Evolutionary conservation across 1,140 invertebrate species (phyloP).

Genomic region (Piezodorus guildinii): DNA sequence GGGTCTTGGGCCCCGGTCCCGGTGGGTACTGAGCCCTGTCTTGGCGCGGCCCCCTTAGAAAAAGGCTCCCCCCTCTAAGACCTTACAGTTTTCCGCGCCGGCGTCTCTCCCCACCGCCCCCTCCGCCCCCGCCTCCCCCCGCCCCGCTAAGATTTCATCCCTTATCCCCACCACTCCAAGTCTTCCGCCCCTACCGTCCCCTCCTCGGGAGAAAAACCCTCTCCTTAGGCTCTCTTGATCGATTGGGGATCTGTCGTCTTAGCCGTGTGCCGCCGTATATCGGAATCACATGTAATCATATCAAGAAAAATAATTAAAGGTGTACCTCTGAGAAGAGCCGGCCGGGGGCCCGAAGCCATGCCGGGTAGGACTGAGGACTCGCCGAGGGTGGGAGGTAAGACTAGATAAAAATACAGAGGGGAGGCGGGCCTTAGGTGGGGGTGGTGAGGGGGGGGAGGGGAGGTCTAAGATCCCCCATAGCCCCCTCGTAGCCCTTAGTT

Average conservation of each 20-base stretch:
- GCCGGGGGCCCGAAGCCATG: no score
- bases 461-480: no score
- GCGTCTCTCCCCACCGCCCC: slow-evolving; percentile 27
- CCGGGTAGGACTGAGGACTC: no score
- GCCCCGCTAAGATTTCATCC: slow-evolving; percentile 11
- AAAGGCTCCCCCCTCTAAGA: slow-evolving; percentile 24
- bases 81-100: slow-evolving; percentile 31
- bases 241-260: neutral
- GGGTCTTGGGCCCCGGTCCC: slow-evolving; percentile 11
- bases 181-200: slow-evolving; percentile 2
- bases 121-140: slow-evolving; percentile 24
- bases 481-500: no score
- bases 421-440: no score
- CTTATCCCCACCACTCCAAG: slow-evolving; percentile 22
- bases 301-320: no score
- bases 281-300: no score
- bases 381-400: no score
- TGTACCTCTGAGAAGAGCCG: no score
- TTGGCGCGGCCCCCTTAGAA: slow-evolving; percentile 27
- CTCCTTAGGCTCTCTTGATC: neutral
- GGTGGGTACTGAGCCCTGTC: slow-evolving; percentile 20
- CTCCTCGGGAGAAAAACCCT: slow-evolving; percentile 7
- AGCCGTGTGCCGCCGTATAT: no score
- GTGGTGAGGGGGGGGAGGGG: no score
- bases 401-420: no score